Base-by-base conservation (phyloP, 1,140 invertebrate species). In the Apocrypta bakeri region DNA sequence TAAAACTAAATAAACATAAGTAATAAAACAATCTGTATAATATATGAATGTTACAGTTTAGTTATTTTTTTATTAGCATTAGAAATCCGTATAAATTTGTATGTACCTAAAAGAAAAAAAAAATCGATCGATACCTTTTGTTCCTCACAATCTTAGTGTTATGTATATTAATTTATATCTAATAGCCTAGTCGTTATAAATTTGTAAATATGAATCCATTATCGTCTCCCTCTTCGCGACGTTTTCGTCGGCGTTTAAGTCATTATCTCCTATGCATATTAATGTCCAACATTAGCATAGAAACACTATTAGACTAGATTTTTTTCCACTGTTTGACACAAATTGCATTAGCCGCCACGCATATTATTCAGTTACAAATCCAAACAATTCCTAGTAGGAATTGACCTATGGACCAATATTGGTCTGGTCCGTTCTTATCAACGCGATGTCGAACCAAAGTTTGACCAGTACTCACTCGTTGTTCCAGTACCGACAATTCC, bases 141-240 rank as follows among this genome's bases (percentile, higher is more conserved):
- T 42, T 42, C 40, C 12, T 42, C 7, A 14, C 7, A 56, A 56
- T 56, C 48, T 56, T 14, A n/a, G 48, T 56, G 48, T 56, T 4
- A n/a, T n/a, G 17, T 66, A 66, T 66, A 66, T 66, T 27, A n/a
- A 29, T 66, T 2, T 66, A 12, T 29, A 11, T 66, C 1, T 24
- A 25, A 9, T 12, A 27, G 64, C 27, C 4, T 12, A 29, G 27
- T 17, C 9, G 64, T 25, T 29, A 66, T 66, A 66, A 25, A 29
- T 66, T 27, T 66, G 27, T 66, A 9, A 25, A 66, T 66, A 66
- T 66, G 64, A 27, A 66, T 66, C 64, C 64, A 66, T 66, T 29
- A 66, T 27, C 25, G 64, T 66, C 27, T 17, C 1, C 25, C 25
- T 66, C 29, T 66, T 66, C 64, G 29, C 25, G 24, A 27, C 25